phyloP scores from a whole-genome alignment of 2,113 vertebrate genomes.

The Ciconia stormi region DNA sequence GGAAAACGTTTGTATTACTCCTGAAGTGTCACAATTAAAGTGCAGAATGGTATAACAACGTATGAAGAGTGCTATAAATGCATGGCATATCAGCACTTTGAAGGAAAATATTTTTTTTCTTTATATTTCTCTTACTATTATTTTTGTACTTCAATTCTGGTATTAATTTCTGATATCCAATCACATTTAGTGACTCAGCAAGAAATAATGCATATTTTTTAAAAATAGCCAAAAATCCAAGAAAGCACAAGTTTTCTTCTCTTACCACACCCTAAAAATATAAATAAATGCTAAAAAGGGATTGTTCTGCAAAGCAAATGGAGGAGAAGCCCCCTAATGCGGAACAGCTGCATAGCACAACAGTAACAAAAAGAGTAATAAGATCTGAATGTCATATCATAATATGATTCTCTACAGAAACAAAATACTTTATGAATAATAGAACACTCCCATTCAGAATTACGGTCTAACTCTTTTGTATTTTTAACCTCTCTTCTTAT shows the following conservation, averaged over 20 bases:
- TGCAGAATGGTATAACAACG: neutral
- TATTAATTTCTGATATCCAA: neutral
- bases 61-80: neutral
- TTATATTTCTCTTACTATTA: neutral
- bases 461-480: slow-evolving; percentile 52
- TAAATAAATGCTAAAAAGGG: neutral
- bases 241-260: neutral
- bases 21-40: neutral
- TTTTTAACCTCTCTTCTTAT: slow-evolving; percentile 60
- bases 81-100: neutral
- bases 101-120: neutral
- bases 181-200: neutral
- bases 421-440: slow-evolving; percentile 72
- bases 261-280: neutral
- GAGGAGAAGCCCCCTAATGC: slow-evolving; percentile 9
- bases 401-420: slow-evolving; percentile 66
- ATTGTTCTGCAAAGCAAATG: neutral
- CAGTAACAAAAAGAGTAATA: slow-evolving; percentile 43
- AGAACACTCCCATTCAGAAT: slow-evolving; percentile 64
- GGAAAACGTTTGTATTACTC: neutral
- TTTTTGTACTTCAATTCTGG: neutral
- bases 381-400: slow-evolving; percentile 50
- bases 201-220: neutral
- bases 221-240: neutral
- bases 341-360: slow-evolving; percentile 32